These are phyloP conservation scores for Nothoprocta perdicaria DNA, from an alignment of 2,113 vertebrate species.

Conservation along the genomic window DNA sequence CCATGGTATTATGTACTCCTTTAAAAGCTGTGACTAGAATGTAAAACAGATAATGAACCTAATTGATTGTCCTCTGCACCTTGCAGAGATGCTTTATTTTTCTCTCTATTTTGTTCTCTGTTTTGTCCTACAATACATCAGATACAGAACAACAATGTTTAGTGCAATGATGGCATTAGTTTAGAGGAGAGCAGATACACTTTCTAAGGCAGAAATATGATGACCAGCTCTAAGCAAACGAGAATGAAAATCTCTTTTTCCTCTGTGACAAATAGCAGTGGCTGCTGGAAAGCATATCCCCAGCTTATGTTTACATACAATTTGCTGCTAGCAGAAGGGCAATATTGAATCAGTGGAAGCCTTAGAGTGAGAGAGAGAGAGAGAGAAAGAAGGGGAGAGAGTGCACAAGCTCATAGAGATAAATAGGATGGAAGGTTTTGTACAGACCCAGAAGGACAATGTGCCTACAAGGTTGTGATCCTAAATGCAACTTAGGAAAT, in stretches of 20 bases:
- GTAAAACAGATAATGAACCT: conserved; percentile 80
- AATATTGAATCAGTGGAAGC: not conserved
- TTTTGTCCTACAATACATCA: conserved; percentile 64
- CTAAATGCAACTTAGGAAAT: not conserved
- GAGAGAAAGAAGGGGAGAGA: not conserved
- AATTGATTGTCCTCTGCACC: conserved; percentile 77
- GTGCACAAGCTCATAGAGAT: not conserved
- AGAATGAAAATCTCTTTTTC: conserved; percentile 49
- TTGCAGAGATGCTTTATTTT: conserved; percentile 70
- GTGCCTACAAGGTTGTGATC: not conserved
- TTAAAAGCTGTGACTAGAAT: conserved; percentile 81
- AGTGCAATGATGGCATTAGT: conserved; percentile 48
- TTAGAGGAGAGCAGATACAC: conserved; percentile 44
- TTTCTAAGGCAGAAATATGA: conserved; percentile 60
- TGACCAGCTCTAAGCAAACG: conserved; percentile 56
- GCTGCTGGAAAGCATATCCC: conserved; percentile 40
- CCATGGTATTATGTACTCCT: conserved; percentile 78
- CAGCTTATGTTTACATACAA: conserved; percentile 36
- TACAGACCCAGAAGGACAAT: not conserved
- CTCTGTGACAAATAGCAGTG: conserved; percentile 35
- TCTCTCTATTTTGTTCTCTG: conserved; percentile 58
- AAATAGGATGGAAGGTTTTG: not conserved
- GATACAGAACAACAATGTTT: conserved; percentile 54
- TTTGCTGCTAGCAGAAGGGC: not conserved
- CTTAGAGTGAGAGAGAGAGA: not conserved